Base-by-base conservation (phyloP, 1,140 invertebrate genomes). In the Drosophila funebris region DNA sequence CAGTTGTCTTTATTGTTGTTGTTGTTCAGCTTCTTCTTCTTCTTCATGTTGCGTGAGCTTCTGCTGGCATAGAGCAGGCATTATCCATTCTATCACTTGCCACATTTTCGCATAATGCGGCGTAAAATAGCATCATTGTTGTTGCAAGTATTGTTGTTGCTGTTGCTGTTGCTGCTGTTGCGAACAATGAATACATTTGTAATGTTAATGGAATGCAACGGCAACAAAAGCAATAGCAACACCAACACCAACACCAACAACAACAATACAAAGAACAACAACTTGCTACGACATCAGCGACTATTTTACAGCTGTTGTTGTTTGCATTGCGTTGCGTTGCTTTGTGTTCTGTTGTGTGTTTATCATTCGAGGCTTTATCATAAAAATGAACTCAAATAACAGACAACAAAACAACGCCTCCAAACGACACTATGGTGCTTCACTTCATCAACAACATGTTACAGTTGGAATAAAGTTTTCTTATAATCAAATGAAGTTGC, bases 141-240 rank as follows among this genome's bases (percentile, higher is more conserved):
- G 69, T 68, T 73, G 54, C 37, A n/a, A 36, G 1, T 20, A 61
- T 46, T 66, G 50, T 4, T 46, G 56, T 67, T 75, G 60, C 24
- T 48, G 41, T 27, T 37, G 29, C 33, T 22, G 67, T 61, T 61
- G 66, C 41, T 63, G 67, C 67, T 66, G 66, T 53, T 73, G 77
- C 64, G 58, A 87, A 85, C 82, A 85, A 85, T 85, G 82, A 85
- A 85, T 85, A 87, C 82, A 85, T 87, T 85, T 85, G 82, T 85
- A 87, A 85, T 52, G 48, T 87, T 85, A 85, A 85, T 85, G 82
- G 82, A 81, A 87, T 85, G 82, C 82, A 78, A 48, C 74, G 70
- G 62, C 66, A 78, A 36, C 58, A 54, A 66, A 48, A 68, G 50
- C 58, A 62, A 62, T 56, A 66, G 24, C 52, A 76, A 68, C 68